These are phyloP conservation scores for Craniophora ligustri DNA, from an alignment of 2,888 invertebrate species.

Conservation along the genomic window DNA sequence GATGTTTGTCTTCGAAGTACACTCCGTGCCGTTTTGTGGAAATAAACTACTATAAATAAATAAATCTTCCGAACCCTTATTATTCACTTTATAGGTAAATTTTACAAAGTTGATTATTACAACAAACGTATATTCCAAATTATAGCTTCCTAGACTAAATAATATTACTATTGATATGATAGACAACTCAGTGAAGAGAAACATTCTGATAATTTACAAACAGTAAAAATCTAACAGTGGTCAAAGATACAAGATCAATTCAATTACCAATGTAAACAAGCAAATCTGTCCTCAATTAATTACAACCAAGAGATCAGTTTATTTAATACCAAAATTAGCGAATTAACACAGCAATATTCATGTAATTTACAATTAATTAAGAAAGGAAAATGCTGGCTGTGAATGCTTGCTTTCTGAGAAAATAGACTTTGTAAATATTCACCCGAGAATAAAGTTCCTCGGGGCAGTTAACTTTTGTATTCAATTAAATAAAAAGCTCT, in stretches of 20 bases:
- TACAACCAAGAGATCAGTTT: slow-evolving; percentile 53
- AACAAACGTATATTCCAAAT: no score
- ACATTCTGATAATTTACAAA: no score
- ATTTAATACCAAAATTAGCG: slow-evolving; percentile 74
- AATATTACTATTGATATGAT: no score
- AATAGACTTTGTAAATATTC: slow-evolving; percentile 85
- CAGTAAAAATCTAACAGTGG: no score
- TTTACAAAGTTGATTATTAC: no score
- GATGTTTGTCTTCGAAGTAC: no score
- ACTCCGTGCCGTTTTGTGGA: no score
- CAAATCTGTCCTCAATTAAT: slow-evolving; percentile 41
- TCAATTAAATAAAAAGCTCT: slow-evolving; percentile 86
- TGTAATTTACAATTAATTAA: slow-evolving; percentile 87
- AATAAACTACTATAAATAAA: no score
- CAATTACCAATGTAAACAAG: slow-evolving; percentile 24
- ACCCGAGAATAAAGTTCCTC: slow-evolving; percentile 78
- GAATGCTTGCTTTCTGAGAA: slow-evolving; percentile 81
- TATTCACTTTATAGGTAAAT: no score
- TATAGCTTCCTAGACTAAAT: no score
- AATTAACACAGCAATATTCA: slow-evolving; percentile 83
- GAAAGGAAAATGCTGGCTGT: slow-evolving; percentile 82
- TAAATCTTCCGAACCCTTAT: no score
- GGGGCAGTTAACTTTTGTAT: slow-evolving; percentile 84
- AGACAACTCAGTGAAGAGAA: no score
- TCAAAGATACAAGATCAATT: slow-evolving; percentile 25